Evolutionary conservation across 2,888 invertebrate species (phyloP), one percentile per base, ranked within the genome.

Genomic region (Rugalucina vietnamica): DNA sequence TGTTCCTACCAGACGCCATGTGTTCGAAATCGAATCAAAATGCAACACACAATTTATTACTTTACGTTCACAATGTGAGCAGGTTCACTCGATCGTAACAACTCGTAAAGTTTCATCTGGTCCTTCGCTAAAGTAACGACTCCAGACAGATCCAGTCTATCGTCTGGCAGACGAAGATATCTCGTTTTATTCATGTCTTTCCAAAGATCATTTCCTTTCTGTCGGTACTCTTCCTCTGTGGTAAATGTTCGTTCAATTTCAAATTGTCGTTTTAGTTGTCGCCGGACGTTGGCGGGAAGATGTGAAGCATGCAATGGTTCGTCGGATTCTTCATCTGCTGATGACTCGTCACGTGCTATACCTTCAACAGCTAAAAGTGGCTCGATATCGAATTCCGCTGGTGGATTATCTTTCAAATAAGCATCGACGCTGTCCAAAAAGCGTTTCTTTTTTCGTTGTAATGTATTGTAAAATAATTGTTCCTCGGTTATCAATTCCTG

Each of bases 141-240:
- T 0, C 93, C 93, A 0, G 93, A 91, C n/a, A 93, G 84, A 73
- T 94, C 93, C 1, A 92, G 74, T 50, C 87, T 86, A 0, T 93
- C 92, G 69, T 93, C 93, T 2, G 92, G 89, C 5, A 93, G 82
- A 3, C 93, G 72, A 36, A 94, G 83, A 86, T 93, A 94, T 3
- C 94, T 89, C 75, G 92, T 92, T 78, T 93, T 93, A 70, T 92
- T 93, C 88, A 93, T 87, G 69, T 93, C 93, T 77, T 91, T 90
- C 93, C 93, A 94, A 21, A 92, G 80, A 18, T 90, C 86, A 36
- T 86, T 76, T 8, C 91, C 81, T 36, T 88, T 82, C 43, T 90
- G 79, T 50, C 86, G 86, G 60, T 93, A 92, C 36, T 89, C 90
- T 36, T 89, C 89, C 74, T 91, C 92, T 0, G 90, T 89, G 24